These are phyloP conservation scores for Kradibia gibbosae DNA, from an alignment of 1,140 invertebrate species.

Conservation along the genomic window DNA sequence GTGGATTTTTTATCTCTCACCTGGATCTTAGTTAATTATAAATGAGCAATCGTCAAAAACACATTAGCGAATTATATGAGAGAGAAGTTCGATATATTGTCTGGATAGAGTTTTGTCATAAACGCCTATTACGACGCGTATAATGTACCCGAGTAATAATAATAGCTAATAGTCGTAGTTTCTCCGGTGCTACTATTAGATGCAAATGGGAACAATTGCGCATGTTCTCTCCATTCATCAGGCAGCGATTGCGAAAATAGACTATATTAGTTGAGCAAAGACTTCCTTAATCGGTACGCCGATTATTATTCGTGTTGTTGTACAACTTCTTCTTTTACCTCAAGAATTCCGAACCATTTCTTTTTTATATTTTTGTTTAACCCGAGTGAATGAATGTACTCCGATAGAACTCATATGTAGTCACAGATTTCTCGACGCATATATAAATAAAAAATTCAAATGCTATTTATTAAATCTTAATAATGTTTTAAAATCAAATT, in stretches of 20 bases:
- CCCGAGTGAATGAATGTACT: no score
- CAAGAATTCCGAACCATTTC: not conserved
- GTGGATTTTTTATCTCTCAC: not conserved
- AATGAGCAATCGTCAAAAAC: not conserved
- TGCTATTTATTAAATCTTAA: no score
- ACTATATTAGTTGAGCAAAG: constrained; percentile 21
- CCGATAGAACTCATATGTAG: no score
- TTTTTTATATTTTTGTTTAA: not conserved
- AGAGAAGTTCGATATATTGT: not conserved
- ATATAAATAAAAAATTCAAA: no score
- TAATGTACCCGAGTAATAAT: not conserved
- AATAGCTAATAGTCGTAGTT: constrained; percentile 28
- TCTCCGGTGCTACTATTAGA: constrained; percentile 11
- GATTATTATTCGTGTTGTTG: not conserved
- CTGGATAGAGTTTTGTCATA: constrained; percentile 18
- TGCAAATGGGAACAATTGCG: constrained; percentile 26
- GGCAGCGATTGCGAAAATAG: constrained; percentile 22
- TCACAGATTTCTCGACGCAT: no score
- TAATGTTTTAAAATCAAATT: no score
- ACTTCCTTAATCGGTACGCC: constrained; percentile 25
- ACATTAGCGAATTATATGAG: not conserved
- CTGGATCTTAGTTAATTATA: not conserved
- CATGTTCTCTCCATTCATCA: constrained; percentile 11
- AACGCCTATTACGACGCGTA: constrained; percentile 7
- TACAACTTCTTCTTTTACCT: not conserved